phyloP scores from a whole-genome alignment of 1,140 invertebrate genomes.

The Archivesica marissinica region DNA sequence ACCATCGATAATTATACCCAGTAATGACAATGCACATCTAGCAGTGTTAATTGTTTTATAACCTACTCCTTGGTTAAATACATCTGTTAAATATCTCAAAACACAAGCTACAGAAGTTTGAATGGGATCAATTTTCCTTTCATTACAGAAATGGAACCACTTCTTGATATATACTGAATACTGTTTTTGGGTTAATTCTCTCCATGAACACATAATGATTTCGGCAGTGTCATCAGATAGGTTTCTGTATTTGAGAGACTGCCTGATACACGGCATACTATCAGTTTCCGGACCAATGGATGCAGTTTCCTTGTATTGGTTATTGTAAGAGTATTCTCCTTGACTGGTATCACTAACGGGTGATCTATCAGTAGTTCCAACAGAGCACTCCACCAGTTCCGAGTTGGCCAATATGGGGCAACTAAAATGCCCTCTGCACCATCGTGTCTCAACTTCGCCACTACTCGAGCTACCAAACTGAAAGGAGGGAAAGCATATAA shows the following conservation, averaged over 20 bases:
- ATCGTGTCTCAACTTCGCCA: conserved; percentile 51
- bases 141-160: conserved; percentile 55
- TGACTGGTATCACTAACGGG: neutral
- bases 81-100: conserved; percentile 55
- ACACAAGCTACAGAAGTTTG: conserved; percentile 37
- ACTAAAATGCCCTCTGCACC: conserved; percentile 41
- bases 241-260: conserved; percentile 23
- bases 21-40: conserved; percentile 42
- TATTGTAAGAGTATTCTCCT: conserved; percentile 17
- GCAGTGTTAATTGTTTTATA: conserved; percentile 62
- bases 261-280: conserved; percentile 62
- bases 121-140: conserved; percentile 47
- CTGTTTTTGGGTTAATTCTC: conserved; percentile 45
- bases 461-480: conserved; percentile 26
- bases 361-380: neutral
- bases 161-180: conserved; percentile 60
- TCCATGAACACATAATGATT: conserved; percentile 56
- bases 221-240: conserved; percentile 42
- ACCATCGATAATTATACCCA: conserved; percentile 8
- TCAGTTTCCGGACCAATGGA: conserved; percentile 44
- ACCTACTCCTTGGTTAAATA: conserved; percentile 41
- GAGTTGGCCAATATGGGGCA: conserved; percentile 56
- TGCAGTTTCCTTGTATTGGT: conserved; percentile 35
- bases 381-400: conserved; percentile 49
- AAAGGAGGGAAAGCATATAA: conserved; percentile 64